Percentiles rank a stretch among this genome's conserved stretches.
These are phyloP conservation scores for Aplocera efformata DNA, from an alignment of 2,888 invertebrate species.

Conservation along the genomic window DNA sequence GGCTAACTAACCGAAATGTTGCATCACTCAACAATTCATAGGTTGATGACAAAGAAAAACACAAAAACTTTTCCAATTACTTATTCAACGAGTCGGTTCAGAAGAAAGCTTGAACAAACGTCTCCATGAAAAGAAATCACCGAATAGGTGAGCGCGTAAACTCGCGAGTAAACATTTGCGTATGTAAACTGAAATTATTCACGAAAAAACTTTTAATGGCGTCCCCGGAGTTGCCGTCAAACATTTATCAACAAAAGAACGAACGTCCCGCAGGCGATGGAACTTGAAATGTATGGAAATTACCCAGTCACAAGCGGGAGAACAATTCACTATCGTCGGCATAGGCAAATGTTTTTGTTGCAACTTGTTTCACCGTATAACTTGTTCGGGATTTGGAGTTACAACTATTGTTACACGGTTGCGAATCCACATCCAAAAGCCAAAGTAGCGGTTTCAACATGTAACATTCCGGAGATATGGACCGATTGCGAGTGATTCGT, in stretches of 20 bases:
- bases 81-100: conserved; percentile 64
- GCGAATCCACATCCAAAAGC: conserved; percentile 30
- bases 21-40: conserved; percentile 34
- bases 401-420: conserved; percentile 46
- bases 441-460: conserved; percentile 38
- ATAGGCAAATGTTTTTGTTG: conserved; percentile 79
- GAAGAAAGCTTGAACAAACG: conserved; percentile 68
- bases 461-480: conserved; percentile 39
- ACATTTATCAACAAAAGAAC: conserved; percentile 81
- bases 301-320: conserved; percentile 79
- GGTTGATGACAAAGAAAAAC: conserved; percentile 51
- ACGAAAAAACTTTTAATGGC: conserved; percentile 81
- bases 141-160: conserved; percentile 77
- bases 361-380: conserved; percentile 69
- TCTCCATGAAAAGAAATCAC: conserved; percentile 76
- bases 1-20: conserved; percentile 24
- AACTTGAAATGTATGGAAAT: conserved; percentile 81
- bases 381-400: conserved; percentile 62
- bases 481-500: conserved; percentile 48
- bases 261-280: conserved; percentile 80
- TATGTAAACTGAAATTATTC: conserved; percentile 80
- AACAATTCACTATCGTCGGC: conserved; percentile 79
- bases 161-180: conserved; percentile 79
- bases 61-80: conserved; percentile 73
- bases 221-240: conserved; percentile 80